Evolutionary conservation across 2,797 vertebrate genomes (phyloP).

Genomic region (Sebastes diploproa): DNA sequence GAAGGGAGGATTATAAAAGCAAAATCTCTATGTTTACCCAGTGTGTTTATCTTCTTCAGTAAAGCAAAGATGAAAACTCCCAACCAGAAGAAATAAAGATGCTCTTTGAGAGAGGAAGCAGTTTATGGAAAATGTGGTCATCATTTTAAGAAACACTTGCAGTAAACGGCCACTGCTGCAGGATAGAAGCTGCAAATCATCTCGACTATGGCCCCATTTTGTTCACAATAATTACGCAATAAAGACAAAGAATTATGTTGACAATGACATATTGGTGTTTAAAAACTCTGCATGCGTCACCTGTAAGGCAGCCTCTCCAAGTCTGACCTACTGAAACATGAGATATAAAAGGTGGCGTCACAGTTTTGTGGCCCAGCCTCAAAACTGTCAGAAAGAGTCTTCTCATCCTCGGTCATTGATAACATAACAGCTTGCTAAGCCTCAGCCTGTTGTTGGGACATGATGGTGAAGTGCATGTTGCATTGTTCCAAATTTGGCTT

Average conservation of each 20-base stretch:
- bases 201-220: neutral
- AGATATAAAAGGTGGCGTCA: neutral
- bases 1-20: slow-evolving; percentile 12
- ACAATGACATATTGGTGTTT: neutral
- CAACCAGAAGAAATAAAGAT: slow-evolving; percentile 31
- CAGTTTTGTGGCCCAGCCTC: neutral
- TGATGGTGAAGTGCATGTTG: neutral
- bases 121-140: slow-evolving; percentile 45
- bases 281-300: neutral
- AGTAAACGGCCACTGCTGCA: slow-evolving; percentile 5
- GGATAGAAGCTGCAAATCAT: slow-evolving; percentile 28
- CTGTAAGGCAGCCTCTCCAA: neutral
- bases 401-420: neutral
- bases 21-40: slow-evolving; percentile 11
- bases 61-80: slow-evolving; percentile 25
- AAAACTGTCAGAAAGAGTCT: neutral
- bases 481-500: neutral
- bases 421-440: neutral
- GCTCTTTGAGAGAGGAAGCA: slow-evolving; percentile 9
- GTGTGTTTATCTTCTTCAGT: slow-evolving; percentile 18
- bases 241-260: neutral
- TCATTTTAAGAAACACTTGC: slow-evolving; percentile 15
- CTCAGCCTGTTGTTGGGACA: neutral
- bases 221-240: neutral
- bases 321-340: neutral